Percentiles rank a stretch among this genome's conserved stretches.
Evolutionary conservation across 1,140 invertebrate genomes (phyloP).

Genomic region (Venustaconcha ellipsiformis): DNA sequence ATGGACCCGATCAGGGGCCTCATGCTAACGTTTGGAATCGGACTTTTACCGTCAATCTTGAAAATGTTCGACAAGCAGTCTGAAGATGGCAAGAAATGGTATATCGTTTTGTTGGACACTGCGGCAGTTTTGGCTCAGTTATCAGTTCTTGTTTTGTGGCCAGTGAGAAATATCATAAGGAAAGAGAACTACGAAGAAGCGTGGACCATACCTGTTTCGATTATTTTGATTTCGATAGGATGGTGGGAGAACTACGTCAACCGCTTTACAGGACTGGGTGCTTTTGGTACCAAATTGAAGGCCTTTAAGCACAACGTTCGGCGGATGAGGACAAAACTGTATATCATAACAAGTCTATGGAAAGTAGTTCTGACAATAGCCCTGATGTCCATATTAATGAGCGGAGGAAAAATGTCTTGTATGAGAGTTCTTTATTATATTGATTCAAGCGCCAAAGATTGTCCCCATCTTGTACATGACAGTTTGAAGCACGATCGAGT

Average conservation of each 20-base stretch:
- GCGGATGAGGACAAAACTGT: slow-evolving; percentile 57
- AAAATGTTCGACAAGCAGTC: slow-evolving; percentile 57
- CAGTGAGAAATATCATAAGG: slow-evolving; percentile 33
- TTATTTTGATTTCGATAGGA: slow-evolving; percentile 59
- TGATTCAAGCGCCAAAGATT: slow-evolving; percentile 34
- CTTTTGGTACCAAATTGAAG: slow-evolving; percentile 43
- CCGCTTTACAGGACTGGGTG: slow-evolving; percentile 48
- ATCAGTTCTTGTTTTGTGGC: slow-evolving; percentile 54
- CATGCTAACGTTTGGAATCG: slow-evolving; percentile 52
- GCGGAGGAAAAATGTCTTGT: slow-evolving; percentile 41
- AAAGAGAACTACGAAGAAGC: slow-evolving; percentile 31
- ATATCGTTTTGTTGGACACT: slow-evolving; percentile 47
- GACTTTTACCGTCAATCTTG: slow-evolving; percentile 52
- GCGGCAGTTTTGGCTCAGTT: slow-evolving; percentile 50
- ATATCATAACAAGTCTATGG: slow-evolving; percentile 59
- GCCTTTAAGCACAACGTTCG: slow-evolving; percentile 55
- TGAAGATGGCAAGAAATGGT: slow-evolving; percentile 38
- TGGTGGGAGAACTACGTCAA: slow-evolving; percentile 69
- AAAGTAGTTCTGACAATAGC: slow-evolving; percentile 58
- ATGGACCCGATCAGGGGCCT: slow-evolving; percentile 50
- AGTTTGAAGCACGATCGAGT: slow-evolving; percentile 32
- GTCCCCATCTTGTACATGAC: slow-evolving; percentile 49
- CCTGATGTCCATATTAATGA: slow-evolving; percentile 51
- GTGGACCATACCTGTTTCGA: slow-evolving; percentile 54
- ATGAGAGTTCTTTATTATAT: slow-evolving; percentile 47